phyloP scores from a whole-genome alignment of 1,140 invertebrate genomes.

The Onthophagus taurus region DNA sequence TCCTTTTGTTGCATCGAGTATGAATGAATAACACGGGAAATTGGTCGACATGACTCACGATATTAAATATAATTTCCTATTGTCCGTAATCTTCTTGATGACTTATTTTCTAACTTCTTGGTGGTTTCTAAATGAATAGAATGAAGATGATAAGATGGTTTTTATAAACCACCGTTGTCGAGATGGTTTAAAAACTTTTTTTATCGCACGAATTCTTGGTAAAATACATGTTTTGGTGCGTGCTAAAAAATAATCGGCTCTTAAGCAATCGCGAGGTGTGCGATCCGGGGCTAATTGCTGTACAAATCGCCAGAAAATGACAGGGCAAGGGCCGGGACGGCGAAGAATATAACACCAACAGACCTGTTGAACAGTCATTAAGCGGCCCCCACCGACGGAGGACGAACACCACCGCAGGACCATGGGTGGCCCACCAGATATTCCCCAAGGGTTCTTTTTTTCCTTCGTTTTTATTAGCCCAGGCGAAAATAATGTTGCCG shows the following conservation, averaged over 20 bases:
- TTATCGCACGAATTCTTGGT: neutral
- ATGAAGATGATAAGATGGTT: too few species aligned
- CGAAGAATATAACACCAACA: constrained; percentile 16
- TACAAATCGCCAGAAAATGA: too few species aligned
- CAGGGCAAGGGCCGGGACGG: constrained; percentile 13
- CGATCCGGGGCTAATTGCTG: too few species aligned
- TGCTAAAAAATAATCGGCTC: too few species aligned
- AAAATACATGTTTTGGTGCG: neutral
- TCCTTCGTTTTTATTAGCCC: too few species aligned
- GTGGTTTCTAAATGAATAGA: too few species aligned
- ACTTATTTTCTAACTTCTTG: neutral
- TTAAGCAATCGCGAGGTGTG: too few species aligned
- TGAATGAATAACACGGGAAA: constrained; percentile 6
- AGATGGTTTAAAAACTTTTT: too few species aligned
- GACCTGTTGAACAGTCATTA: constrained; percentile 15
- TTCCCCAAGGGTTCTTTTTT: too few species aligned
- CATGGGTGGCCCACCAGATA: constrained; percentile 6
- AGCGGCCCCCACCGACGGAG: constrained; percentile 6
- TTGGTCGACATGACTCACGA: constrained; percentile 8
- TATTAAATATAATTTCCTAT: constrained; percentile 10
- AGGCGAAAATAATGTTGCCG: too few species aligned
- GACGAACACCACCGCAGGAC: neutral
- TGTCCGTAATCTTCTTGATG: neutral
- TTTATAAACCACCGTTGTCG: neutral
- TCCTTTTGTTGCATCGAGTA: neutral